Evolutionary conservation across 2,888 invertebrate genomes (phyloP), one percentile per base, ranked within the genome.

Genomic region (Lutraria lutraria): DNA sequence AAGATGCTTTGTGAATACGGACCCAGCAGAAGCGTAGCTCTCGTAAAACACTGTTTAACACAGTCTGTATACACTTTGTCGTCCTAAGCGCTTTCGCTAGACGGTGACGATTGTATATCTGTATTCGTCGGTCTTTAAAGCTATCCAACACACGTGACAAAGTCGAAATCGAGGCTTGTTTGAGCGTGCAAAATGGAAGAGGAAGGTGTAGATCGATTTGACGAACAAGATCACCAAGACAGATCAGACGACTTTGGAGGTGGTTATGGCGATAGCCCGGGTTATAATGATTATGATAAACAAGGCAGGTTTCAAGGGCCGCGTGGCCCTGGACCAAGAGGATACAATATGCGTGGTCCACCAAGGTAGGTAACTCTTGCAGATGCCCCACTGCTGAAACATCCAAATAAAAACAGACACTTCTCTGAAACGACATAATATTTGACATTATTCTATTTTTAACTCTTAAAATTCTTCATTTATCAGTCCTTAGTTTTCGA

Each of bases 231-330:
- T 52, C 56, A 68, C 4, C 87, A 68, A 19, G 91, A 91, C n/a
- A 52, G 87, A 81, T 68, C 72, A 72, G 91, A 91, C 53, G 91
- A 91, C 31, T 90, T 80, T 76, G 82, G 86, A 13, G 84, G 84
- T 31, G 88, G 89, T 43, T 88, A 89, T 43, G 54, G 85, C 15
- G 90, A 90, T 85, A 88, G 86, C 16, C 89, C 89, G 56, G 89
- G 90, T 1, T 92, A 88, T 56, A 88, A 88, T 86, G 92, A 92
- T 83, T 91, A 87, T 76, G 90, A 92, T 83, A 90, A 90, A 85
- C 90, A 85, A 83, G 89, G 92, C 79, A 88, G 94, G 72, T 94
- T 94, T 89, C 94, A 90, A 16, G 94, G 94, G 13, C 94, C 94
- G 13, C 87, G 91, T 4, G 92, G 93, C 2, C 92, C 90, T n/a